These are phyloP conservation scores for Murina feae DNA, from an alignment of 2,113 vertebrate species.

Conservation along the genomic window DNA sequence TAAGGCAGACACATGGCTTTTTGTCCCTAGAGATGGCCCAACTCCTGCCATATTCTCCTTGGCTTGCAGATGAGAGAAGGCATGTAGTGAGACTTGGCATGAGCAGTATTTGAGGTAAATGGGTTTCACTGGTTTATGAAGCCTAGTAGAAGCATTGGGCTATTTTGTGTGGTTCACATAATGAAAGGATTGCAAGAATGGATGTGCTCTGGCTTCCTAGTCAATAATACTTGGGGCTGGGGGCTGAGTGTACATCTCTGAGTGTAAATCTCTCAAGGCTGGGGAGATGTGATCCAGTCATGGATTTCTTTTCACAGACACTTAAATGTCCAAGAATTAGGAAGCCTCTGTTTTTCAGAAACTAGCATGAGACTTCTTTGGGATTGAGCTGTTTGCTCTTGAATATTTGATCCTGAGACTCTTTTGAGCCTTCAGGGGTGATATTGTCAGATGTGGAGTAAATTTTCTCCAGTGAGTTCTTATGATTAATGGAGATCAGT, in stretches of 20 bases:
- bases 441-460: not conserved
- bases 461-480: not conserved
- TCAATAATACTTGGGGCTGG: not conserved
- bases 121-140: not conserved
- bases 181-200: not conserved
- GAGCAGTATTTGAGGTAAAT: not conserved
- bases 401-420: not conserved
- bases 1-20: not conserved
- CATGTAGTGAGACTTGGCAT: not conserved
- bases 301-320: not conserved
- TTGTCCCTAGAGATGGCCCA: not conserved
- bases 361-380: not conserved
- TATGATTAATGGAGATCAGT: not conserved
- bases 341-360: slow-evolving; percentile 19
- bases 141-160: not conserved
- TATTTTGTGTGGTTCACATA: not conserved
- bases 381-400: not conserved
- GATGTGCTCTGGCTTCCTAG: not conserved
- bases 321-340: not conserved
- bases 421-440: not conserved
- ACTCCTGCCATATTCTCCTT: not conserved
- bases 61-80: not conserved
- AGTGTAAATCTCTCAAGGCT: not conserved
- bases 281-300: not conserved
- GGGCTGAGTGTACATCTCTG: not conserved